Percentiles rank a stretch among this genome's conserved stretches.
phyloP scores from a whole-genome alignment of 2,113 vertebrate genomes.

The Chloroceryle aenea region DNA sequence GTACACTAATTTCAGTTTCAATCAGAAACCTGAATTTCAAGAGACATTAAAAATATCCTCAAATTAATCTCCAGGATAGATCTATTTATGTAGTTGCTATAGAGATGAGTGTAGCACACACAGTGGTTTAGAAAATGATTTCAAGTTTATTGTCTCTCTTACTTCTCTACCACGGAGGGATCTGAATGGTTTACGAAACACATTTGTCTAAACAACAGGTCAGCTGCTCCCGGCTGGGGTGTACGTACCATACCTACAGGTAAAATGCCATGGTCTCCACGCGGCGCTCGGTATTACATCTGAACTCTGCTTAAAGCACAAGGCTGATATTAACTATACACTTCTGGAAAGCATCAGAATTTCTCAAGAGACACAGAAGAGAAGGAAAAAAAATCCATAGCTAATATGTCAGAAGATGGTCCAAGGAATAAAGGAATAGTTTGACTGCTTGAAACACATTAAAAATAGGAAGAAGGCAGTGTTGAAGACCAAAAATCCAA shows the following conservation, averaged over 20 bases:
- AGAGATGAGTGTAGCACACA: slow-evolving; percentile 54
- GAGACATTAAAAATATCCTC: slow-evolving; percentile 62
- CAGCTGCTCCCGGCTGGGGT: background rate
- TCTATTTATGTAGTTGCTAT: slow-evolving; percentile 65
- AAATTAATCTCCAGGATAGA: slow-evolving; percentile 57
- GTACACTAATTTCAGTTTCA: background rate
- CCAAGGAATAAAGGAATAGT: background rate
- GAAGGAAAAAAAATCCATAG: background rate
- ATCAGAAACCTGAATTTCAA: slow-evolving; percentile 30
- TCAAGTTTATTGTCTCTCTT: slow-evolving; percentile 50
- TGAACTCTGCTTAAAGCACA: background rate
- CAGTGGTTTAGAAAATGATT: slow-evolving; percentile 16
- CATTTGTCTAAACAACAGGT: slow-evolving; percentile 3
- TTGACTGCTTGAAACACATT: background rate
- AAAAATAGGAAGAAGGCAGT: background rate
- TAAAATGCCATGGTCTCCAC: background rate
- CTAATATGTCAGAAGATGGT: background rate
- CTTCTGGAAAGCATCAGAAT: background rate
- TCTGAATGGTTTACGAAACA: slow-evolving; percentile 25
- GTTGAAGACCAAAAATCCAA: background rate
- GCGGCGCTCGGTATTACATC: background rate
- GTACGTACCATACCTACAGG: background rate
- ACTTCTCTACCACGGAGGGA: background rate
- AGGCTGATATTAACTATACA: background rate
- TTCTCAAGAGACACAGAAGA: background rate